Conservation (phyloP, 2,797 vertebrate genomes). For the Triplophysa yarkandensis region DNA sequence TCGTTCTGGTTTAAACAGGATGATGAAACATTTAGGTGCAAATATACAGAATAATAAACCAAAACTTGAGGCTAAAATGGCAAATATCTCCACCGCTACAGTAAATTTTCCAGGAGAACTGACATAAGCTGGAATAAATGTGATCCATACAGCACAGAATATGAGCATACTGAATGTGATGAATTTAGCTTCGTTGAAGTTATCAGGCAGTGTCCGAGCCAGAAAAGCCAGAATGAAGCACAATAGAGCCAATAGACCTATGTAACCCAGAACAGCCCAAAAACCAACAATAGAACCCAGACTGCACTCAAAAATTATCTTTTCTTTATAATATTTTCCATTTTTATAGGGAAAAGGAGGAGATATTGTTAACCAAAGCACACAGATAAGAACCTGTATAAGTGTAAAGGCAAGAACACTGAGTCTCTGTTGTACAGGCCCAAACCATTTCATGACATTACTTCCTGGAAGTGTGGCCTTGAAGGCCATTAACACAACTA, state of each 20-base stretch:
- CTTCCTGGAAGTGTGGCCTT: conserved; percentile 59
- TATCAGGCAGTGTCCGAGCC: conserved; percentile 73
- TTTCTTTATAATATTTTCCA: conserved; percentile 60
- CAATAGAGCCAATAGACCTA: conserved; percentile 68
- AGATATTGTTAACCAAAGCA: conserved; percentile 66
- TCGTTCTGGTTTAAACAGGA: conserved; percentile 67
- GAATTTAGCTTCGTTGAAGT: conserved; percentile 77
- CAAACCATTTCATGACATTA: conserved; percentile 65
- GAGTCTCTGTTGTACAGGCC: conserved; percentile 63
- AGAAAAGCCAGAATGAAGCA: conserved; percentile 74
- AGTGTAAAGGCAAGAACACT: conserved; percentile 69
- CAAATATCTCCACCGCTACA: conserved; percentile 78
- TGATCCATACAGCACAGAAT: conserved; percentile 75
- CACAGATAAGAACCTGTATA: conserved; percentile 71
- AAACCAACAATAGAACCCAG: conserved; percentile 72
- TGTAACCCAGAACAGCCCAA: conserved; percentile 75
- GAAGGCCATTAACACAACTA: conserved; percentile 67
- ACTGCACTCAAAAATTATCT: conserved; percentile 73
- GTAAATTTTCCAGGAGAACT: conserved; percentile 78
- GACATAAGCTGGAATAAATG: conserved; percentile 76
- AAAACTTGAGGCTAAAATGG: conserved; percentile 75
- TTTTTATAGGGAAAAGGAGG: conserved; percentile 72
- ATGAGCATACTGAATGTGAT: conserved; percentile 78
- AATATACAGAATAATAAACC: conserved; percentile 74
- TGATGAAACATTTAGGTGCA: conserved; percentile 74